Evolutionary conservation across 2,888 invertebrate genomes (phyloP), one percentile per base, ranked within the genome.

Genomic region (Lumbricus terrestris): DNA sequence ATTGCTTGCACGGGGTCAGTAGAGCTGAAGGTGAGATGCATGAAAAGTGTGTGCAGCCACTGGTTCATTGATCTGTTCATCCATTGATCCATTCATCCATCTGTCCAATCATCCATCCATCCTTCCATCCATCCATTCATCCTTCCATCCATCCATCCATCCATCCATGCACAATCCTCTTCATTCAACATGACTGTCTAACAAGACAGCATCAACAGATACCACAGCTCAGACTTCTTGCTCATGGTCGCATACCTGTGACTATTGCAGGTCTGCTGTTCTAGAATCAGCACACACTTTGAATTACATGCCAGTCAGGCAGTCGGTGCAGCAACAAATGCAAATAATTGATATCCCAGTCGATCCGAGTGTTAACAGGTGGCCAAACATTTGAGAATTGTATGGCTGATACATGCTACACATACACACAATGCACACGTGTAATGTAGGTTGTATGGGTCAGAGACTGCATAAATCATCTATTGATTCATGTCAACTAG

Each of bases 401-500:
- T 69, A 29, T 29, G 29, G 29, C 69, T 47, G 23, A 47, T 47
- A 23, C 47, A 47, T 47, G 47, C 47, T 47, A 47, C n/a, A n/a
- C n/a, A n/a, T n/a, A n/a, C n/a, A n/a, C n/a, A n/a, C n/a, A n/a
- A n/a, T n/a, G n/a, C 23, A 47, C 23, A 8, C 47, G 23, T 23
- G 29, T 69, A n/a, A n/a, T n/a, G 16, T 47, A 23, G 47, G 47
- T 47, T 20, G 69, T 69, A 1, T 69, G 69, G 69, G 29, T 69
- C 69, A 69, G 69, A 69, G 13, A 69, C n/a, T 8, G 69, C 69
- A 69, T 69, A 69, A n/a, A 69, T 69, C 69, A n/a, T 69, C 69
- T 69, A 69, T 69, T 69, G 69, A 69, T 69, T 69, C n/a, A 69
- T n/a, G 69, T 69, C 69, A n/a, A 69, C 69, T 69, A 69, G 69